phyloP scores from a whole-genome alignment of 2,113 vertebrate genomes.

The Speoplatyrhinus poulsoni region DNA sequence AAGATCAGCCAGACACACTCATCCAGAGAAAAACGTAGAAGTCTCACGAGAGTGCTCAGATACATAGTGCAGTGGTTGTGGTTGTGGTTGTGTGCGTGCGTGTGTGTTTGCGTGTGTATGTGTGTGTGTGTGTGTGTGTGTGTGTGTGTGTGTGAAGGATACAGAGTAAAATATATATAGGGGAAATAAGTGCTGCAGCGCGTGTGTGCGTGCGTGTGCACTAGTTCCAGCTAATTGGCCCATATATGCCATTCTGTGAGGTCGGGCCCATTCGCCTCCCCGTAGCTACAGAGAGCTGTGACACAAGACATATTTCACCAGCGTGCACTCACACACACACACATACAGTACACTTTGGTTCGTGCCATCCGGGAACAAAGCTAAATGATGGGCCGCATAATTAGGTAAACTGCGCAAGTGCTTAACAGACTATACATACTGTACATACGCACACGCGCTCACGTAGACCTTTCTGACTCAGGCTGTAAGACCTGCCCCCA shows the following conservation, averaged over 20 bases:
- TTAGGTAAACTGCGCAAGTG: constrained; percentile 49
- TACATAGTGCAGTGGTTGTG: constrained; percentile 21
- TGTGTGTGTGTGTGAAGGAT: neutral
- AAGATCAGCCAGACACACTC: too few relatives aligned
- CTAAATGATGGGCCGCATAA: constrained; percentile 45
- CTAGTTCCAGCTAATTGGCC: constrained; percentile 68
- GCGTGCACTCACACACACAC: constrained; percentile 27
- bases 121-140: constrained; percentile 7
- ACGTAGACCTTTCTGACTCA: too few relatives aligned
- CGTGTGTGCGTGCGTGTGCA: constrained; percentile 28
- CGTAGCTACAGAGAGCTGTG: constrained; percentile 35
- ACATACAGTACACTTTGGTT: neutral
- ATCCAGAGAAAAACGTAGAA: too few relatives aligned
- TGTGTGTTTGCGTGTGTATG: constrained; percentile 7
- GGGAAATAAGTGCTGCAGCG: too few relatives aligned
- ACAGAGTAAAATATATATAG: too few relatives aligned
- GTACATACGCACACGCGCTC: neutral
- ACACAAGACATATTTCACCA: constrained; percentile 55
- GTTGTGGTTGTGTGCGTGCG: constrained; percentile 12
- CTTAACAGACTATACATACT: constrained; percentile 9
- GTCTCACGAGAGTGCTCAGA: neutral
- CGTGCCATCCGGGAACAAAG: constrained; percentile 37
- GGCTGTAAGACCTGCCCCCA: too few relatives aligned
- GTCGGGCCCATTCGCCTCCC: constrained; percentile 25
- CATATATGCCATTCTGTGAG: constrained; percentile 69